phyloP scores from a whole-genome alignment of 2,113 vertebrate genomes.

The Onychorhynchus coronatus region DNA sequence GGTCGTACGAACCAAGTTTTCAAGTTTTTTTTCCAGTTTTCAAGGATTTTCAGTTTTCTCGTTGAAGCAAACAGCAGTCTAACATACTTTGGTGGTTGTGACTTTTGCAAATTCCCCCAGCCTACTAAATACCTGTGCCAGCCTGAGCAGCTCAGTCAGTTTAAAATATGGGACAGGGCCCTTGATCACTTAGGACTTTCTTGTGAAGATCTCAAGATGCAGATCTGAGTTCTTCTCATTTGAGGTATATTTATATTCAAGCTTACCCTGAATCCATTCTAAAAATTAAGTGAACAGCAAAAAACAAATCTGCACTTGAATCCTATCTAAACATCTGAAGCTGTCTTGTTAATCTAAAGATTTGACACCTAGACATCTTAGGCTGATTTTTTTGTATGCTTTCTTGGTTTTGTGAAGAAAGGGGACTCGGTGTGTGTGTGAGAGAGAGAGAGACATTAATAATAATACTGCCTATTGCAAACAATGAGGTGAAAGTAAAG shows the following conservation, averaged over 20 bases:
- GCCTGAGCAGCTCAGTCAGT: slow-evolving; percentile 30
- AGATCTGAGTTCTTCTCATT: neutral
- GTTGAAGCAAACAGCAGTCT: neutral
- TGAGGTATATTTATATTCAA: neutral
- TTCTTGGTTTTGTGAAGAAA: neutral
- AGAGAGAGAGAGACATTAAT: neutral
- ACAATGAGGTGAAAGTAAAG: neutral
- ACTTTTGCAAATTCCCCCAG: neutral
- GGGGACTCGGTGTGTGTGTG: too few species aligned
- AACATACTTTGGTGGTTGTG: neutral
- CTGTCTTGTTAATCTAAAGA: neutral
- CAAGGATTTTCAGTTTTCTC: neutral
- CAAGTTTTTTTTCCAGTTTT: too few species aligned
- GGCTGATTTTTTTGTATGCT: neutral
- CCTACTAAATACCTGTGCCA: slow-evolving; percentile 39
- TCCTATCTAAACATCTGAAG: neutral
- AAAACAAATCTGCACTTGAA: neutral
- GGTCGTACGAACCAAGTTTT: neutral
- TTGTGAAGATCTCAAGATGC: slow-evolving; percentile 21
- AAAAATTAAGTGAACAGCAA: neutral
- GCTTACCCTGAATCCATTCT: neutral
- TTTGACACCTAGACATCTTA: neutral
- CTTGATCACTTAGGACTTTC: neutral
- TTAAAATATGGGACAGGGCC: neutral
- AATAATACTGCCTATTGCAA: neutral